Evolutionary conservation across 1,140 invertebrate genomes (phyloP), one percentile per base, ranked within the genome.

Genomic region (Magallana gigas): DNA sequence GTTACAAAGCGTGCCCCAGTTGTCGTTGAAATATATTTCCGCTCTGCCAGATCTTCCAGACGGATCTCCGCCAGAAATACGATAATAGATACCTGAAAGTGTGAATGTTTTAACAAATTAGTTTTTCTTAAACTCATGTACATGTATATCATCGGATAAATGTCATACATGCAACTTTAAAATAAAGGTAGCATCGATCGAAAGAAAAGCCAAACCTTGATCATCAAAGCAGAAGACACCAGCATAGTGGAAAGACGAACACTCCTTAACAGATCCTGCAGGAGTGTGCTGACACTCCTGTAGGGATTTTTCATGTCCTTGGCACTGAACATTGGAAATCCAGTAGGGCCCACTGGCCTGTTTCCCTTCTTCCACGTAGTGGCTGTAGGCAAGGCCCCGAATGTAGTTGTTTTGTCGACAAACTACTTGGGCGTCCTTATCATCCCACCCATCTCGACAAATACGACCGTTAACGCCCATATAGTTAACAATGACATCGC

Each of bases 381-480:
- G 85, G 12, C 14, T 80, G 83, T 91, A 91, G 9, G 90, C 90
- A 18, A 84, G 59, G 56, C 88, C 91, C 11, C 85, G 82, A 29
- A 56, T 83, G 64, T 81, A 92, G 1, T 90, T 90, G 5, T 91
- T 86, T 71, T 91, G 85, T 71, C 85, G 86, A 90, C 92, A 92
- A 8, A 84, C 89, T 12, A 92, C 91, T 5, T 58, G 68, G 18
- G 91, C 92, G 68, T 91, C 88, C 5, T 86, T 88, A 16, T 91
- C 87, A 76, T 89, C 86, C 88, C 90, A 92, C 3, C 81, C 84
- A 71, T 90, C 87, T 57, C 16, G n/a, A 83, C 91, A 92, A 29
- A 92, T 88, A 12, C 82, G 81, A n/a, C 92, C 92, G 14, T 84
- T 82, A 7, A 88, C 83, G 56, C 82, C 86, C 48, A 83, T 81